Evolutionary conservation across 2,113 vertebrate genomes (phyloP).

Genomic region (Saguinus imperator): DNA sequence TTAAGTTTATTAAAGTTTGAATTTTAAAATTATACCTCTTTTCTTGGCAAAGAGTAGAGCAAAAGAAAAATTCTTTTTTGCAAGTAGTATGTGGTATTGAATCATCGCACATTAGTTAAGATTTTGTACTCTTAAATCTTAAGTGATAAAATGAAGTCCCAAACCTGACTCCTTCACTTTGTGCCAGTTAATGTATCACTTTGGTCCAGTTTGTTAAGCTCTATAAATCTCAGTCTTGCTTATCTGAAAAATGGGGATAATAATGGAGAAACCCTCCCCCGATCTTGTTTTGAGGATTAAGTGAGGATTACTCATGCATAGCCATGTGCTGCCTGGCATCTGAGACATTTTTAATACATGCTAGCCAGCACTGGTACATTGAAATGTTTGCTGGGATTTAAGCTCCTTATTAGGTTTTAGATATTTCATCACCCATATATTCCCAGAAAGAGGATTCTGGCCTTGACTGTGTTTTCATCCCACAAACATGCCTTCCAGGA

Average conservation of each 20-base stretch:
- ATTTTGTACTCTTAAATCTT: background rate
- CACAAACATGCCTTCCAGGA: background rate
- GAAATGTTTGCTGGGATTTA: background rate
- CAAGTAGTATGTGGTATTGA: background rate
- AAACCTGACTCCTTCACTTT: background rate
- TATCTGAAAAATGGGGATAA: background rate
- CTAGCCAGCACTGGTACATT: background rate
- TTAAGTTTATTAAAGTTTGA: background rate
- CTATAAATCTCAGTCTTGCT: background rate
- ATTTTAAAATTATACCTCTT: background rate
- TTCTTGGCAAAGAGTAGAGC: background rate
- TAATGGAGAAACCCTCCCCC: rapidly evolving
- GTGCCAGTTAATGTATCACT: background rate
- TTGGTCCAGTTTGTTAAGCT: background rate
- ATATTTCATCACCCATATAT: background rate
- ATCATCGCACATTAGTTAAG: background rate
- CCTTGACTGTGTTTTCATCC: background rate
- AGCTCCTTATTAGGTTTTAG: background rate
- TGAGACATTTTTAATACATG: no score
- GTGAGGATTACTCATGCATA: background rate
- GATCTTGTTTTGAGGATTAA: background rate
- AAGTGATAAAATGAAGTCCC: background rate
- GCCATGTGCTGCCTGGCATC: background rate
- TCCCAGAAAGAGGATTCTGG: background rate
- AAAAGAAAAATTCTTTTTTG: background rate